Base-by-base conservation (phyloP, 1,140 invertebrate species). In the Zaprionus gabonicus region DNA sequence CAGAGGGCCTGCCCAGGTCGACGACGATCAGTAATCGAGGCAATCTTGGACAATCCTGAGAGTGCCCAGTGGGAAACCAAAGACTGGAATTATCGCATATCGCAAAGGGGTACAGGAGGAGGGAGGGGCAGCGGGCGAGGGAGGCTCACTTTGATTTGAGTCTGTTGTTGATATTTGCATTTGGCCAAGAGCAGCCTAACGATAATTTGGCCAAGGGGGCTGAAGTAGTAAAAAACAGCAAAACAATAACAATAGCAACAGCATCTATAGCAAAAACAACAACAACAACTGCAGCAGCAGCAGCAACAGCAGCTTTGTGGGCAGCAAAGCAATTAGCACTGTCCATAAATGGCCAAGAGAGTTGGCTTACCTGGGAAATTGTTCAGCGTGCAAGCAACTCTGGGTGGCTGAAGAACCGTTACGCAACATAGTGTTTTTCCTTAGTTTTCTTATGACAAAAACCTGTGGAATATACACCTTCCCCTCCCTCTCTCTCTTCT, bases 301-400 rank as follows among this genome's bases (percentile, higher is more conserved):
- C 28, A 23, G 31, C 28, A 28, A 6, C 27, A 28, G 27, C 53
- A 44, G 25, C 60, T 59, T 17, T 51, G 51, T 65, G 60, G 31
- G 56, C 56, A 73, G 64, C 62, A 66, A 78, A 76, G 77, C 77
- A 79, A 79, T 79, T 79, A 79, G 73, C 58, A 57, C 62, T 71
- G 49, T 51, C 76, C 76, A 78, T 78, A 76, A 71, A 78, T 76
- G 76, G 73, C 46, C 58, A 46, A 31, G 65, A 65, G 66, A 63
- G 60, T 59, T 74, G 58, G 68, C 56, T 53, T 59, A 51, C 64
- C 56, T 69, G 66, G 66, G 56, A 69, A 69, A 60, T 58, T 67
- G 53, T 67, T 28, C 0, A 20, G 25, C 62, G 36, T 5, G 27
- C 27, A 44, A 23, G 23, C 25, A 60, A 23, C 38, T 46, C 38